Evolutionary conservation across 2,888 invertebrate species (phyloP).

Genomic region (Perizoma affinitatum): DNA sequence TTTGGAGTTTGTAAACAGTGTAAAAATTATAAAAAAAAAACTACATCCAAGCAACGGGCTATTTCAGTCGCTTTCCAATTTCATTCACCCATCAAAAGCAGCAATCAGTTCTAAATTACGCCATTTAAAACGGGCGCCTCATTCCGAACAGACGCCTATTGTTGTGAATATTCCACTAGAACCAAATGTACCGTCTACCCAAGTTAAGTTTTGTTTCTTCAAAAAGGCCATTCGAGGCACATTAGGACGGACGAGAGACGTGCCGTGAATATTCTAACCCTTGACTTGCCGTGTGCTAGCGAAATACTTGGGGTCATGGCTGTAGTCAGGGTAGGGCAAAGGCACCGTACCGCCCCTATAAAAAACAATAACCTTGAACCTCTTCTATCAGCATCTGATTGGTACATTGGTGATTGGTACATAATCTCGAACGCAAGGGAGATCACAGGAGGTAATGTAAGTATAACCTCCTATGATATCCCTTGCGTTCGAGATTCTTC

Average conservation of each 20-base stretch:
- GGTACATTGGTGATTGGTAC: too few relatives aligned
- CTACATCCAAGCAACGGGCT: background rate
- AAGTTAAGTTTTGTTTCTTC: conserved; percentile 62
- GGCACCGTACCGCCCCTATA: background rate
- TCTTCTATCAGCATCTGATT: too few relatives aligned
- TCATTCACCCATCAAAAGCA: conserved; percentile 22
- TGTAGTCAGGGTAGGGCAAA: conserved; percentile 7
- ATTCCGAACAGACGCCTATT: conserved; percentile 30
- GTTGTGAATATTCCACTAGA: conserved; percentile 36
- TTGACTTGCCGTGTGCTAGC: conserved; percentile 32
- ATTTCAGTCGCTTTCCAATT: conserved; percentile 17
- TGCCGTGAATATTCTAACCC: conserved; percentile 51
- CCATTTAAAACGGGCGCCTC: conserved; percentile 25
- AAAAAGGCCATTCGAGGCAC: conserved; percentile 58
- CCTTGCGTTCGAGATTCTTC: too few relatives aligned
- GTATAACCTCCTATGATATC: too few relatives aligned
- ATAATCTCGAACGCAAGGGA: too few relatives aligned
- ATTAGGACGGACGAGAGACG: conserved; percentile 58
- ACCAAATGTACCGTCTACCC: conserved; percentile 30
- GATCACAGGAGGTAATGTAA: too few relatives aligned
- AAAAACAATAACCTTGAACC: too few relatives aligned
- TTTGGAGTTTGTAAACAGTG: too few relatives aligned
- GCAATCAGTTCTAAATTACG: conserved; percentile 24
- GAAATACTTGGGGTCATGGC: conserved; percentile 21
- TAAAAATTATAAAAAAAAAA: too few relatives aligned